A percentile compares a stretch with the other conserved stretches of the same genome.
Conservation (phyloP, 2,888 invertebrate genomes). For the Idaea biselata region DNA sequence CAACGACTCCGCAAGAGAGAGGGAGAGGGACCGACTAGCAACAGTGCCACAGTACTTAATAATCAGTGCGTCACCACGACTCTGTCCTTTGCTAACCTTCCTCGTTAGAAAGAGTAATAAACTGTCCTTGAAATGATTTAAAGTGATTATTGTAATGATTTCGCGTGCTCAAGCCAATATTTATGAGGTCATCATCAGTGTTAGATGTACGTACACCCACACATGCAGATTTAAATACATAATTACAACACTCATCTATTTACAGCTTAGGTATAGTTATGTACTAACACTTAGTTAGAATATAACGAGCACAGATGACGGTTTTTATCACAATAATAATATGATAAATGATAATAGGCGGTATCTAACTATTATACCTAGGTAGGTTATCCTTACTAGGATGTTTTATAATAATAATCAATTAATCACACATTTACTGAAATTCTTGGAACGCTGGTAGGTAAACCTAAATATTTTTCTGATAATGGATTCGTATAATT, state of each 20-base stretch:
- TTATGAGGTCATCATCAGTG: not conserved
- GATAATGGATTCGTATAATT: no score
- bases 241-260: not conserved
- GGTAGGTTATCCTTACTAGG: no score
- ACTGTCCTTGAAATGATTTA: not conserved
- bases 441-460: no score
- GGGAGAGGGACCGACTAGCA: not conserved
- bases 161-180: not conserved
- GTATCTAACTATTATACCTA: no score
- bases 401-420: no score
- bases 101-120: not conserved
- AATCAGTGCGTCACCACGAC: not conserved
- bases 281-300: not conserved
- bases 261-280: not conserved
- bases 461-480: no score
- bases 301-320: not conserved
- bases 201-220: not conserved
- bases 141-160: conserved; percentile 1
- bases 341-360: not conserved
- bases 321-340: not conserved
- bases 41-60: not conserved
- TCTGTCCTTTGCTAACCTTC: not conserved
- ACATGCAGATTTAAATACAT: not conserved
- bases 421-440: no score
- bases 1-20: not conserved